Evolutionary conservation across 1,140 invertebrate genomes (phyloP).

Genomic region (Zaprionus davidi): DNA sequence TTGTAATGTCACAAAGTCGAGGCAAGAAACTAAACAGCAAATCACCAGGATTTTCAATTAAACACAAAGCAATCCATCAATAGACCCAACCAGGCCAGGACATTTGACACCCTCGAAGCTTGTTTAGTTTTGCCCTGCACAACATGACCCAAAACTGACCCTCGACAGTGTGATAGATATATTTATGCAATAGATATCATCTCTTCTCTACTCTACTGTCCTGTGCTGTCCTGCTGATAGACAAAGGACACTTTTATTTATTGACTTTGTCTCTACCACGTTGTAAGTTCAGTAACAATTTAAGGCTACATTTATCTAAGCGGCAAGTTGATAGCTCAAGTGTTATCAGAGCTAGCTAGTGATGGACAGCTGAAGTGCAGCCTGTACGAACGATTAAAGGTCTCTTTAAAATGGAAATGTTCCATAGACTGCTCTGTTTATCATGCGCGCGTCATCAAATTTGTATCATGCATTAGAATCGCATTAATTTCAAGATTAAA

Average conservation of each 20-base stretch:
- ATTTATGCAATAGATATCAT: slow-evolving; percentile 34
- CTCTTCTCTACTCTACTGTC: neutral
- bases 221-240: slow-evolving; percentile 7
- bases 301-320: slow-evolving; percentile 23
- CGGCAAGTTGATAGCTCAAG: neutral
- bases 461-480: no score
- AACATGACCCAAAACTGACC: slow-evolving; percentile 54
- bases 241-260: slow-evolving; percentile 33
- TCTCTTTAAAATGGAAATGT: neutral
- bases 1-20: slow-evolving; percentile 3
- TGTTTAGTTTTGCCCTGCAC: slow-evolving; percentile 52
- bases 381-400: neutral
- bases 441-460: no score
- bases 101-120: neutral
- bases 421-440: no score
- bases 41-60: slow-evolving; percentile 22
- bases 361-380: slow-evolving; percentile 1
- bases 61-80: slow-evolving; percentile 28
- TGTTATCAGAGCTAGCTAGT: neutral
- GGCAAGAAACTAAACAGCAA: slow-evolving; percentile 2
- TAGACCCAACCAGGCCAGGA: neutral
- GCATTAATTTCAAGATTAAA: no score
- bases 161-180: slow-evolving; percentile 51
- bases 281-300: slow-evolving; percentile 25
- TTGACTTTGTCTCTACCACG: slow-evolving; percentile 7